These are phyloP conservation scores for Clistopyga incitator DNA, from an alignment of 2,888 invertebrate genomes.

Conservation along the genomic window DNA sequence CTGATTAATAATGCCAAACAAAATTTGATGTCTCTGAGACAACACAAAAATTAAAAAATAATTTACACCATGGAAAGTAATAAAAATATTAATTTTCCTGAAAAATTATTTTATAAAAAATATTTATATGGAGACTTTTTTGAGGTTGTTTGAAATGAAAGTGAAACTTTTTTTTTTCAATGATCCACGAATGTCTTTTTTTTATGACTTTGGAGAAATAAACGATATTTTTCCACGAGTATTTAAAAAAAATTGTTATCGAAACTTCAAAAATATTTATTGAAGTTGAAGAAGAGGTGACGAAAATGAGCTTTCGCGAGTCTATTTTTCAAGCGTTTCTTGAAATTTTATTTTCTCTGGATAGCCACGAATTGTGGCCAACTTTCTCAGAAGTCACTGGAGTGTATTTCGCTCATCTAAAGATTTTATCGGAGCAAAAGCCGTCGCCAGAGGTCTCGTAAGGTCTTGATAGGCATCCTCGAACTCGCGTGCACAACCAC, in stretches of 20 bases:
- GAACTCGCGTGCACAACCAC: conserved; percentile 14
- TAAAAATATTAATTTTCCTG: too few species aligned
- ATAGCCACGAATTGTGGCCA: background rate
- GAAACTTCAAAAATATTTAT: too few species aligned
- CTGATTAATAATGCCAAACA: background rate
- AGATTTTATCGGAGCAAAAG: background rate
- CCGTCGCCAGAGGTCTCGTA: conserved; percentile 1
- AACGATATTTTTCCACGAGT: too few species aligned
- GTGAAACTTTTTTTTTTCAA: too few species aligned
- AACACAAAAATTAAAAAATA: too few species aligned
- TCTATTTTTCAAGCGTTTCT: background rate
- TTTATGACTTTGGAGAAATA: too few species aligned
- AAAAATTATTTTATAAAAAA: background rate
- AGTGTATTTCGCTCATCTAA: background rate
- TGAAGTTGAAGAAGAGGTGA: too few species aligned
- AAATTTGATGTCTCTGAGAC: too few species aligned
- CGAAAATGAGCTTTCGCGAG: background rate
- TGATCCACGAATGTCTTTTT: too few species aligned
- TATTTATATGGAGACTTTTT: background rate
- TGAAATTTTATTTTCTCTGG: background rate
- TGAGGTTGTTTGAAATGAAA: too few species aligned
- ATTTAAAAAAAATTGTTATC: too few species aligned
- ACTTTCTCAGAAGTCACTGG: background rate
- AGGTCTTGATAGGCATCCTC: background rate
- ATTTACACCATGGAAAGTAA: too few species aligned